Evolutionary conservation across 1,140 invertebrate genomes (phyloP).

Genomic region (Arion vulgaris): DNA sequence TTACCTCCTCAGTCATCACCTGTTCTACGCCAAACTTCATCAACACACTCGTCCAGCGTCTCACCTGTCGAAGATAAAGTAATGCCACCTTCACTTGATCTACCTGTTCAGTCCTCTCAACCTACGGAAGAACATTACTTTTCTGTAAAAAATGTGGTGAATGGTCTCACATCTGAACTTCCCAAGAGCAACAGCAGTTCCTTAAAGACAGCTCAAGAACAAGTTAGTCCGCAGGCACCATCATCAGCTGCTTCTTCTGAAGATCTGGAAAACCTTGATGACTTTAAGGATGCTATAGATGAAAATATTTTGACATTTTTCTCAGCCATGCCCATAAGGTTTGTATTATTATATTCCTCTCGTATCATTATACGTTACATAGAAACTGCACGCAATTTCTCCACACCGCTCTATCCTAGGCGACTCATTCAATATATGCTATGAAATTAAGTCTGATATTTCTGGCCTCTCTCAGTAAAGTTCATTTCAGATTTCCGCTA

Average conservation of each 20-base stretch:
- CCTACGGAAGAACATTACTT: background rate
- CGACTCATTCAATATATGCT: too few relatives aligned
- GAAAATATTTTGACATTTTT: slow-evolving; percentile 62
- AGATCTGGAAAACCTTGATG: slow-evolving; percentile 37
- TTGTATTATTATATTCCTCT: background rate
- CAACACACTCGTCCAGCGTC: background rate
- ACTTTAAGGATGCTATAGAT: slow-evolving; percentile 66
- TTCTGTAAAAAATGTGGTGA: background rate
- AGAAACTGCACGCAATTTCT: too few relatives aligned
- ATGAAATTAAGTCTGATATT: too few relatives aligned
- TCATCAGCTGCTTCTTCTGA: slow-evolving; percentile 23
- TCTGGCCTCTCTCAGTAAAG: too few relatives aligned
- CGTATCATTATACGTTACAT: too few relatives aligned
- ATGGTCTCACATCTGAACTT: background rate
- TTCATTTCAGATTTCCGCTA: too few relatives aligned
- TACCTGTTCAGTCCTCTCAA: background rate
- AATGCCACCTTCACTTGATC: background rate
- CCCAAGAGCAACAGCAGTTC: slow-evolving; percentile 27
- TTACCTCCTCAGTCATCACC: background rate
- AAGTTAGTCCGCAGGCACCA: background rate
- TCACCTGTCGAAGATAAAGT: background rate
- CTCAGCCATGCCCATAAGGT: slow-evolving; percentile 61
- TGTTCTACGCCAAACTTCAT: background rate
- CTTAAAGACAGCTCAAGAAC: slow-evolving; percentile 19
- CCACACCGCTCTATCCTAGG: too few relatives aligned